Base-by-base conservation (phyloP, 2,113 vertebrate genomes). In the Callospermophilus lateralis region DNA sequence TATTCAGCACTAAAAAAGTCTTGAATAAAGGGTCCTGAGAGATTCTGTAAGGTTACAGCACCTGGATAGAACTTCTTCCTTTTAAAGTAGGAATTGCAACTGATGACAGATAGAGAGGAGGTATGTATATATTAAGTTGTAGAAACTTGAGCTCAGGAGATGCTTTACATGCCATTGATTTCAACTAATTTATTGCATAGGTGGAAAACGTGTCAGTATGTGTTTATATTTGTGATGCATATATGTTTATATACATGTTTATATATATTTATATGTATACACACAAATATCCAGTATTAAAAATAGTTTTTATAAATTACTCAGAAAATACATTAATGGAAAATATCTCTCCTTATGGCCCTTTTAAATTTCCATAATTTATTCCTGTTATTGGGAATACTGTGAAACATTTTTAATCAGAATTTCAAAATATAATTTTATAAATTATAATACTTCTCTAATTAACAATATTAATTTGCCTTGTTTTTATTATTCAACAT, bases 401-500 rank as follows among this genome's bases (percentile, higher is more conserved):
- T 20, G 20, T 53, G 78, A 87, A 4, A 10, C 2, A 51, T 5
- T 30, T 81, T 81, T 24, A 13, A 53, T 70, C 8, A 26, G 6
- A 79, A 70, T 76, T 87, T 89, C 67, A 53, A 88, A 81, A 85
- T 67, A 39, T 10, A 63, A 53, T 1, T 88, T 72, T 15, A 32
- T 48, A 22, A 73, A 73, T 87, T 73, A n/a, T 51, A 70, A 32
- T 2, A 79, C 0, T 89, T 77, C 6, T 51, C 6, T 1, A 87
- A 67, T 72, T 74, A 90, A 70, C 84, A 3, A 1, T 70, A 70
- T 37, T 63, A 76, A 58, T 91, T 89, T 68, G 7, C 30, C 67
- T 28, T 78, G 1, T 77, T 74, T 95, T 76, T 78, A 68, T 68
- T 90, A 72, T 72, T 90, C 16, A 90, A 78, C 39, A 68, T 86